Conservation (phyloP, 2,888 invertebrate species). For the Ligdia adustata region DNA sequence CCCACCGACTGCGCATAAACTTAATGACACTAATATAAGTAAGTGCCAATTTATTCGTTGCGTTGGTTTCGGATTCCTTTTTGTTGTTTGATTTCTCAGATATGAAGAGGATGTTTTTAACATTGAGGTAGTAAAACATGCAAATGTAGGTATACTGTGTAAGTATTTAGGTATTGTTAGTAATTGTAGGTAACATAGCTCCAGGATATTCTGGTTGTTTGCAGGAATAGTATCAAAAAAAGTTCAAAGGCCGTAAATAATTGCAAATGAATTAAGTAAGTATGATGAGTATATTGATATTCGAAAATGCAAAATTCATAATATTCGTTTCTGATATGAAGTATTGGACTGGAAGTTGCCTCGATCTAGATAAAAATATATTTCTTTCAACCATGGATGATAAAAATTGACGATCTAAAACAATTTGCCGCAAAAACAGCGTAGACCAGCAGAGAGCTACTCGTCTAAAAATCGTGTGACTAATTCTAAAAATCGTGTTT, state of each 20-base stretch:
- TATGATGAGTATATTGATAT: neutral
- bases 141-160: too few relatives aligned
- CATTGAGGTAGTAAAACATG: too few relatives aligned
- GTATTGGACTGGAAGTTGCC: too few relatives aligned
- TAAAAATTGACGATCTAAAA: slow-evolving; percentile 7
- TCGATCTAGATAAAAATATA: neutral
- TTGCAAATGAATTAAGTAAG: neutral
- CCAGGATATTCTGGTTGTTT: too few relatives aligned
- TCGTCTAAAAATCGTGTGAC: slow-evolving; percentile 43
- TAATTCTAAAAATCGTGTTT: slow-evolving; percentile 60
- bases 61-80: too few relatives aligned
- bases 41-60: neutral
- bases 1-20: neutral
- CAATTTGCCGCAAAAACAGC: slow-evolving; percentile 7
- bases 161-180: too few relatives aligned
- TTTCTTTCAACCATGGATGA: slow-evolving; percentile 1
- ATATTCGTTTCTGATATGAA: too few relatives aligned
- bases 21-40: slow-evolving; percentile 10
- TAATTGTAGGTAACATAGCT: too few relatives aligned
- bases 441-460: slow-evolving; percentile 1
- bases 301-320: too few relatives aligned
- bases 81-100: too few relatives aligned
- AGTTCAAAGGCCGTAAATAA: neutral
- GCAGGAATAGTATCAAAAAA: too few relatives aligned
- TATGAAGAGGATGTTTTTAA: too few relatives aligned